Evolutionary conservation across 1,140 invertebrate genomes (phyloP), one percentile per base, ranked within the genome.

Genomic region (Procambarus clarkii): DNA sequence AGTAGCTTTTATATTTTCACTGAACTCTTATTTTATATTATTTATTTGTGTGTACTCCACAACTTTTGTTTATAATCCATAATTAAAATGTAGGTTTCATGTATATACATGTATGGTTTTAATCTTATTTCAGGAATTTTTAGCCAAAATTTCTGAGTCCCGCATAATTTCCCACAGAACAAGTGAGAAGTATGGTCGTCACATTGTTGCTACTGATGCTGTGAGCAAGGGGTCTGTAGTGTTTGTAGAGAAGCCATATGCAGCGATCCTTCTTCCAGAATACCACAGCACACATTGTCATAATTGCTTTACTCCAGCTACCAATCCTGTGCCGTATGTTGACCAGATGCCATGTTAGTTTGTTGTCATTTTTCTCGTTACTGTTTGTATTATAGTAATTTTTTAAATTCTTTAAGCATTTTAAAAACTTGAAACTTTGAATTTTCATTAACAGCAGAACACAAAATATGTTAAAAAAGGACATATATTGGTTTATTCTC

Each of bases 321-420:
- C 80, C 15, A 84, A 78, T 60, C 76, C 88, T 69, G 54, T 85
- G n/a, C 88, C 88, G 88, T 91, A 85, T 69, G 86, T 81, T 71
- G 15, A 50, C 24, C 0, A 2, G 24, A 34, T 7, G 60, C 34
- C 45, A 78, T 58, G 21, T 46, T 24, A 50, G 8, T 46, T 76
- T 11, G 3, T 54, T 3, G 4, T 54, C 13, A 9, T 54, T 54
- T 13, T 54, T 3, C 13, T 54, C 13, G 5, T 54, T 54, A 13
- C 50, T 54, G 8, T 54, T 13, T 54, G 4, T 54, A 54, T 54
- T 1, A 54, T 8, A 54, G 50, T 54, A 54, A 54, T 13, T 54
- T 4, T 54, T 13, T 13, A 54, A 34, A 34, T 0, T 34, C 34
- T 34, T 34, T 34, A 34, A 34, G 34, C 34, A 34, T 34, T 34